Evolutionary conservation across 1,140 invertebrate genomes (phyloP), one percentile per base, ranked within the genome.

Genomic region (Bicyclus anynana): DNA sequence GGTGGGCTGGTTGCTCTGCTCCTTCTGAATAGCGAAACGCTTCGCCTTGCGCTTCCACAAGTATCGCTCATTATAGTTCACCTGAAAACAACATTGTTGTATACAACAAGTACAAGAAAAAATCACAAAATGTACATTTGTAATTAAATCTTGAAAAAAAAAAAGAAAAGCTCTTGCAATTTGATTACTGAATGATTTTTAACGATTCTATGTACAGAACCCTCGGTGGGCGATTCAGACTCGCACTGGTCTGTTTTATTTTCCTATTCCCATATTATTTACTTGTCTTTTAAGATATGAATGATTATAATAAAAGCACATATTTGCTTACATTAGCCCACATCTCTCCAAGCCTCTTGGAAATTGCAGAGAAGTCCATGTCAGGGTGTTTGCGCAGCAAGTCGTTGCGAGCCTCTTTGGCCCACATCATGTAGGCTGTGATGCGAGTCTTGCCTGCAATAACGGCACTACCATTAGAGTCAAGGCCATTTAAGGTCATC

Each of bases 381-480:
- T 94, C 92, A 12, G 95, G 95, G 88, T 93, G 91, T 69, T 93
- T 91, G 58, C 92, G 90, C 26, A 94, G 82, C 59, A 96, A 90
- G 61, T 93, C 92, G 66, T 94, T 93, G 42, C 96, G 90, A 26
- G 95, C 91, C 74, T 96, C 94, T 71, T 95, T 94, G 4, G 95
- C 94, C 95, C 96, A 97, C 67, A 97, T 88, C 93, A 96, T 96
- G 83, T 97, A 97, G 0, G 96, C 96, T 2, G 96, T 97, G 55
- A 95, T 94, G 59, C 94, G 89, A 5, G 93, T 91, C 89, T 94
- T 94, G 7, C 90, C 94, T 94, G 50, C 18, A 62, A 26, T 1
- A 65, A 67, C 14, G 40, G 12, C 29, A 23, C 3, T 4, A 23
- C 7, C 23, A 23, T 4, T 2, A 23, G 23, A 23, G 7, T n/a